Conservation (phyloP, 2,113 vertebrate genomes). For the Eclectus roratus region DNA sequence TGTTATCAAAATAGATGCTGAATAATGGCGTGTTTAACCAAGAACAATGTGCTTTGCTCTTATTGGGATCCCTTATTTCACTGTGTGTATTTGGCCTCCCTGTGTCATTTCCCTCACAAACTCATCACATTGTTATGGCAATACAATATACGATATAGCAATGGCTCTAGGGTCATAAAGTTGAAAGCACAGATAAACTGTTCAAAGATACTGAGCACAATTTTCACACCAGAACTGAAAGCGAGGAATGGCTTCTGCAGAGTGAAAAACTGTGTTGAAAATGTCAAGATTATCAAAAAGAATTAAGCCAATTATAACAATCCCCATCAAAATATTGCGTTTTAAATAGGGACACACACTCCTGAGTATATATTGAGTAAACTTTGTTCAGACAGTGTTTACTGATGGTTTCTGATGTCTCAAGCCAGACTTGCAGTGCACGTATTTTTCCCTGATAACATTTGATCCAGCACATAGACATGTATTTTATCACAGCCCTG, state of each 20-base stretch:
- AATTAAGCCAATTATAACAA: neutral
- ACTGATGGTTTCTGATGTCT: neutral
- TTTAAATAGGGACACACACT: neutral
- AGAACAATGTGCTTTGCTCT: neutral
- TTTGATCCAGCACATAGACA: neutral
- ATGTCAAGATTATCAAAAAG: neutral
- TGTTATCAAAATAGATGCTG: neutral
- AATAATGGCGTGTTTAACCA: neutral
- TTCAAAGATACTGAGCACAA: neutral
- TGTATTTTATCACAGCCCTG: neutral
- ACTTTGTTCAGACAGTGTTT: neutral
- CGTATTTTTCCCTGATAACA: fast-evolving
- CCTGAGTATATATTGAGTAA: neutral
- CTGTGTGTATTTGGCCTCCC: neutral
- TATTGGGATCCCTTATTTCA: neutral
- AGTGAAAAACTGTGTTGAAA: neutral
- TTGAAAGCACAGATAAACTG: neutral
- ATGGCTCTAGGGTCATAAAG: neutral
- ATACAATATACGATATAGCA: neutral
- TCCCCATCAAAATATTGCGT: neutral
- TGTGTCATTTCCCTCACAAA: neutral
- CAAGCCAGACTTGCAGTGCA: neutral
- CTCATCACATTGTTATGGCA: neutral
- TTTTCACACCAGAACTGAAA: neutral
- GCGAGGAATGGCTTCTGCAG: neutral